Conservation (phyloP, 2,113 vertebrate species). For the Epinephelus lanceolatus region DNA sequence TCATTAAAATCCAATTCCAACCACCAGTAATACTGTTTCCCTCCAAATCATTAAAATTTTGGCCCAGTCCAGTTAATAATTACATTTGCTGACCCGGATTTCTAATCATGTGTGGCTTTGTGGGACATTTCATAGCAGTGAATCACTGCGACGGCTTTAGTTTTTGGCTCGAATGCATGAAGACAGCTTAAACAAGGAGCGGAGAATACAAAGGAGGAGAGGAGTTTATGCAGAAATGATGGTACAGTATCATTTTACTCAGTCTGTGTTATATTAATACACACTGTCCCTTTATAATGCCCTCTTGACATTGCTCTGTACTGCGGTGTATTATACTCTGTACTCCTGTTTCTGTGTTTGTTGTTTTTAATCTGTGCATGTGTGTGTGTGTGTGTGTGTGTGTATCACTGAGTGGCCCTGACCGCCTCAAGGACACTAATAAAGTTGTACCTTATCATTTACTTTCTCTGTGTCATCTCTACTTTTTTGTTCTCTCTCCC, state of each 20-base stretch:
- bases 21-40: constrained; percentile 62
- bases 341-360: constrained; percentile 13
- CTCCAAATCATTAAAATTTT: constrained; percentile 53
- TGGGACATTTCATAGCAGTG: constrained; percentile 34
- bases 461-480: constrained; percentile 56
- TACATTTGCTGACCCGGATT: constrained; percentile 40
- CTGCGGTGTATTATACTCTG: neutral
- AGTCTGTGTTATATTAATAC: neutral
- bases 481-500: constrained; percentile 56
- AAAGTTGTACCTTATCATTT: constrained; percentile 75
- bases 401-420: constrained; percentile 10
- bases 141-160: constrained; percentile 23
- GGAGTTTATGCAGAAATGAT: neutral
- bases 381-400: neutral
- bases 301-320: constrained; percentile 3
- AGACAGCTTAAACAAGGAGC: neutral
- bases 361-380: constrained; percentile 27
- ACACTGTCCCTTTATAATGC: neutral
- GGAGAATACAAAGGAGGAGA: neutral
- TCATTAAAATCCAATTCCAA: constrained; percentile 67
- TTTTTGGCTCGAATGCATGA: constrained; percentile 19
- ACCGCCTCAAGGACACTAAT: constrained; percentile 70
- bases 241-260: neutral
- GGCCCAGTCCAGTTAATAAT: constrained; percentile 57
- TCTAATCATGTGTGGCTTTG: constrained; percentile 36